Base-by-base conservation (phyloP, 2,113 vertebrate genomes). In the Apistogramma diplotaenia region DNA sequence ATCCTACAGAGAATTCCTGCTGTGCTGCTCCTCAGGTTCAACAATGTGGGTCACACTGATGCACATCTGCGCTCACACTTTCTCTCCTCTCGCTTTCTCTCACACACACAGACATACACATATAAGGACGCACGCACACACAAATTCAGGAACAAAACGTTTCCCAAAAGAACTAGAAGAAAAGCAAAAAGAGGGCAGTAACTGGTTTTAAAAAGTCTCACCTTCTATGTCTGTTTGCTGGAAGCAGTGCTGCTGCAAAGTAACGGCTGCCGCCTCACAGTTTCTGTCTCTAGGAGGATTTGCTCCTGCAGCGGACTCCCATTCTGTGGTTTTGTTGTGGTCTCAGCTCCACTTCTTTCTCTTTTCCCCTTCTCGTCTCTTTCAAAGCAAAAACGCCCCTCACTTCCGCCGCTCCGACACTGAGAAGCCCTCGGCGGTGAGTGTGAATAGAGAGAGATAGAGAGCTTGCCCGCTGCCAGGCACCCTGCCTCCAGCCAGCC, bases 21-120 rank as follows among this genome's bases (percentile, higher is more conserved):
- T 72, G 81, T 67, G 83, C 84, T 82, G 71, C 79, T 90, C 85
- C 82, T 85, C 55, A 84, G 86, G 86, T 92, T 88, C 72, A 89
- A 74, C 57, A 81, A 90, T 91, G 67, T 91, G 87, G 91, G 91
- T 90, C 89, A 92, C 35, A 74, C 10, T 82, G 82, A 87, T 79
- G 81, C 51, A 83, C 76, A 81, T 54, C 76, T 82, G 40, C 56
- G 73, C 49, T 55, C 59, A 19, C 19, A 57, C 55, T 72, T 72
- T 71, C 54, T 51, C 13, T n/a, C 27, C 16, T 62, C 31, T 55
- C 19, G 8, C 18, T 12, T 27, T 8, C 13, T 31, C 8, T 51
- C 57, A 60, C 51, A 67, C 56, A 65, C 31, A n/a, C 19, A 40
- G 33, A 79, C 61, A 85, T 12, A 43, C 58, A 81, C 35, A n/a